phyloP scores from a whole-genome alignment of 23 tunicate genomes.

The Styela clava region DNA sequence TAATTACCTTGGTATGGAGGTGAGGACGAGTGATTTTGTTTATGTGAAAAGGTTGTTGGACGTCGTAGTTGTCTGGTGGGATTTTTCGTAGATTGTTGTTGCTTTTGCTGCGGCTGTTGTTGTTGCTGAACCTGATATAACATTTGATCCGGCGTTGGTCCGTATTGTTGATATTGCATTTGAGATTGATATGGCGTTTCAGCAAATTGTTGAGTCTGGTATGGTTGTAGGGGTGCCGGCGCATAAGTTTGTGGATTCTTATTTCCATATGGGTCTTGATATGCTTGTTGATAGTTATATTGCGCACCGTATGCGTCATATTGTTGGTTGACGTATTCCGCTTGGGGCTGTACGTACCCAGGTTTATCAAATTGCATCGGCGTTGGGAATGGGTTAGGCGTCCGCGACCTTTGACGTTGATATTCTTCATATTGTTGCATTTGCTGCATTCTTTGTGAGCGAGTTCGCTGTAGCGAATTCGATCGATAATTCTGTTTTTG shows the following conservation, averaged over 20 bases:
- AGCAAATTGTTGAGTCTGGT: background rate
- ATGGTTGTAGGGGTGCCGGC: background rate
- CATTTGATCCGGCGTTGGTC: background rate
- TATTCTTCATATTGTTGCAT: background rate
- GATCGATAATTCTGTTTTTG: background rate
- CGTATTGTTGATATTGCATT: background rate
- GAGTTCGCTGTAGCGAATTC: conserved; percentile 15
- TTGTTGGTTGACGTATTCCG: background rate
- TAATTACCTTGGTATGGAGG: background rate
- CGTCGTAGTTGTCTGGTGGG: background rate
- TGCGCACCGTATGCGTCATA: background rate
- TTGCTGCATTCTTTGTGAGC: background rate
- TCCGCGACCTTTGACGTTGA: background rate
- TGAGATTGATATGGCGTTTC: background rate
- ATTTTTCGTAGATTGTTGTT: background rate
- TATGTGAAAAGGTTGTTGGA: background rate
- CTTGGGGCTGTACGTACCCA: background rate
- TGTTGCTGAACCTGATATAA: background rate
- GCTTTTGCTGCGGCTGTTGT: background rate
- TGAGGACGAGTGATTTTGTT: background rate
- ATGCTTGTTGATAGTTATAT: background rate
- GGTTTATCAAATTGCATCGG: background rate
- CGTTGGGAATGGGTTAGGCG: conserved; percentile 2
- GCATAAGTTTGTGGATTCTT: background rate
- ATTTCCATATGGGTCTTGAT: background rate